phyloP scores from a whole-genome alignment of 2,888 invertebrate species.

The Alviniconcha strummeri region DNA sequence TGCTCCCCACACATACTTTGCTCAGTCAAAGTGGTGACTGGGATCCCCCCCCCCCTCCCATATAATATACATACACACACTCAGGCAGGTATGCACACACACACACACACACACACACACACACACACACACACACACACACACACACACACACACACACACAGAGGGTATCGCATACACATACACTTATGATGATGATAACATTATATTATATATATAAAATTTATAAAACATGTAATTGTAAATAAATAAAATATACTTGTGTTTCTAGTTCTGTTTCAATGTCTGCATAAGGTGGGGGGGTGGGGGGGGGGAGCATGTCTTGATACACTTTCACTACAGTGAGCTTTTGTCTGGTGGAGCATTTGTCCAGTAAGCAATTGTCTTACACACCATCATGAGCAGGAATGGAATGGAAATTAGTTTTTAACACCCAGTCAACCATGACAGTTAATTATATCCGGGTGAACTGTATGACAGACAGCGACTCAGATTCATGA shows the following conservation, averaged over 20 bases:
- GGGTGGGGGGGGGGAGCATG: neutral
- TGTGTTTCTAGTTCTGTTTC: neutral
- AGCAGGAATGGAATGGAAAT: too few species aligned
- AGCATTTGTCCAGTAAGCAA: too few species aligned
- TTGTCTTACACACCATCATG: too few species aligned
- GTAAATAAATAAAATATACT: neutral
- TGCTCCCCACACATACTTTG: too few species aligned
- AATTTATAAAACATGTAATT: neutral
- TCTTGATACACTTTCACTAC: too few species aligned
- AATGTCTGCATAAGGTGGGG: neutral
- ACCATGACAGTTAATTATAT: too few species aligned
- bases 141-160: neutral
- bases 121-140: neutral
- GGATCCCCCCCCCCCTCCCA: too few species aligned
- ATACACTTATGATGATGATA: neutral
- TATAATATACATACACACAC: neutral
- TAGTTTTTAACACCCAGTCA: too few species aligned
- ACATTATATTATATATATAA: neutral
- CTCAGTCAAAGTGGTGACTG: too few species aligned
- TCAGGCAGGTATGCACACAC: neutral
- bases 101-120: neutral
- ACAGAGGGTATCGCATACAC: neutral
- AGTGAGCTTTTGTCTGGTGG: too few species aligned
- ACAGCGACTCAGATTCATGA: too few species aligned
- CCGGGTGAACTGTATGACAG: too few species aligned